Conservation (phyloP, 2,888 invertebrate genomes). For the Galeruca laticollis region DNA sequence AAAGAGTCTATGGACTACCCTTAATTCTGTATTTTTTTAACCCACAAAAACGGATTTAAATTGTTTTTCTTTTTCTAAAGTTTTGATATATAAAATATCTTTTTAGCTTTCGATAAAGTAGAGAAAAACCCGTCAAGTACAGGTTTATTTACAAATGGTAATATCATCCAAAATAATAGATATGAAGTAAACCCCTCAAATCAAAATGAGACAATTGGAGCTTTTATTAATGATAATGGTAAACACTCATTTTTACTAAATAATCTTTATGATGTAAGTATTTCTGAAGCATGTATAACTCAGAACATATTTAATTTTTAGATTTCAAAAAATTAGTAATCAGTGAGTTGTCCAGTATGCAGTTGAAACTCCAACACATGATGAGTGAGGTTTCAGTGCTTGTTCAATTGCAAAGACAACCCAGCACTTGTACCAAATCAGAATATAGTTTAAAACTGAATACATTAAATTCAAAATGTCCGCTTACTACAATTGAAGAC, state of each 20-base stretch:
- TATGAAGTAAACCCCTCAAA: constrained; percentile 18
- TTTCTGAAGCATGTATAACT: constrained; percentile 18
- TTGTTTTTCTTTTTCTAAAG: background rate
- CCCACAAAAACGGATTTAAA: too few species aligned
- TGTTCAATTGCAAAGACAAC: constrained; percentile 21
- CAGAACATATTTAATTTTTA: constrained; percentile 20
- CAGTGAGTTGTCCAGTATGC: constrained; percentile 17
- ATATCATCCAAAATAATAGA: background rate
- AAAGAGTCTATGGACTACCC: too few species aligned
- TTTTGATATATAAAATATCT: constrained; percentile 18
- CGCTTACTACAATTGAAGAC: too few species aligned
- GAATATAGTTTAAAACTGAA: constrained; percentile 20
- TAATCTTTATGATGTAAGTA: constrained; percentile 12
- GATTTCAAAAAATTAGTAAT: constrained; percentile 24
- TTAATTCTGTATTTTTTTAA: too few species aligned
- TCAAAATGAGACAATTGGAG: constrained; percentile 12
- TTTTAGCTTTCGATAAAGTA: constrained; percentile 18
- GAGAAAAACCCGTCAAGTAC: constrained; percentile 14
- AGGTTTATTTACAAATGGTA: constrained; percentile 18
- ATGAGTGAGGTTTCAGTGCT: too few species aligned
- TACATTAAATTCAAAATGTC: constrained; percentile 22
- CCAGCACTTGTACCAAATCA: constrained; percentile 19
- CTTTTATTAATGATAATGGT: constrained; percentile 23
- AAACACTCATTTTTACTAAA: constrained; percentile 12
- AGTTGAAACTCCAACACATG: constrained; percentile 13